These are phyloP conservation scores for Embidobia sp. DNA, from an alignment of 2,888 invertebrate genomes.

Conservation along the genomic window DNA sequence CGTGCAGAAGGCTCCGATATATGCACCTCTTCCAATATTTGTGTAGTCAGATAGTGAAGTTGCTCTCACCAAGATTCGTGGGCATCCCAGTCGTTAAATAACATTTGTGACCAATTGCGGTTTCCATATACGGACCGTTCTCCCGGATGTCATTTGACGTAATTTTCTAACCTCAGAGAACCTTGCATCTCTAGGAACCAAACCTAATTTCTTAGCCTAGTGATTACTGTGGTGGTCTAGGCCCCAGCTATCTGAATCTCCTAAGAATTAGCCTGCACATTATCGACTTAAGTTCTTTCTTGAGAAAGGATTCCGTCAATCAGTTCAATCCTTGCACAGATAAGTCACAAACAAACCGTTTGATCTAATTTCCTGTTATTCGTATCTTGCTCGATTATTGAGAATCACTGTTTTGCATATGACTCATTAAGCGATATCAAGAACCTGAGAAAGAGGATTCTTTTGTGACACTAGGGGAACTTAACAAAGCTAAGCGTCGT, in stretches of 20 bases:
- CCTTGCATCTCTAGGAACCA: not conserved
- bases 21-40: not conserved
- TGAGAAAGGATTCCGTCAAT: too few relatives aligned
- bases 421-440: too few relatives aligned
- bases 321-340: too few relatives aligned
- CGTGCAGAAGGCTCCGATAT: not conserved
- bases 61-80: not conserved
- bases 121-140: not conserved
- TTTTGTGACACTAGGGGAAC: too few relatives aligned
- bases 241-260: not conserved
- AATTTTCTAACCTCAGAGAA: not conserved
- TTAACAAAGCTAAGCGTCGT: too few relatives aligned
- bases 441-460: too few relatives aligned
- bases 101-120: not conserved
- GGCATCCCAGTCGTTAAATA: not conserved
- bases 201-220: not conserved
- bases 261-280: too few relatives aligned
- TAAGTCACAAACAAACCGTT: too few relatives aligned
- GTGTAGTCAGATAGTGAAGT: not conserved
- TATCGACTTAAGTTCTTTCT: too few relatives aligned
- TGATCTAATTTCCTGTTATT: too few relatives aligned
- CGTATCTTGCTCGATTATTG: too few relatives aligned
- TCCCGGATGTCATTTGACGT: not conserved
- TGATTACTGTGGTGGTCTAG: not conserved
- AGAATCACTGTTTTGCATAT: too few relatives aligned